Percentiles rank a stretch among this genome's conserved stretches.
Conservation (phyloP, 1,140 invertebrate species). For the Plectrocnemia conspersa region DNA sequence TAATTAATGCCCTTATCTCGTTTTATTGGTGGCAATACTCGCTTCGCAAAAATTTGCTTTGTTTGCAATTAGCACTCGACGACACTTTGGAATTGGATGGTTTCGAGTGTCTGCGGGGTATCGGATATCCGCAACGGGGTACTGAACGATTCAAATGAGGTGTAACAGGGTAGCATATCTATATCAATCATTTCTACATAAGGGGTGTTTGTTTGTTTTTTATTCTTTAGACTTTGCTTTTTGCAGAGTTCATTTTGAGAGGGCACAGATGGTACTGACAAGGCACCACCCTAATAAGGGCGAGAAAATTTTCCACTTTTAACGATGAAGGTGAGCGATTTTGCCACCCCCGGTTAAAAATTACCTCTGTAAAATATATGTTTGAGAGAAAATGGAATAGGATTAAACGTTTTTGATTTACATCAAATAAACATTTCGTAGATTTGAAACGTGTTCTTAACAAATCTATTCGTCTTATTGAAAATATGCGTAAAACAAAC, state of each 20-base stretch:
- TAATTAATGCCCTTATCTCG: constrained; percentile 28
- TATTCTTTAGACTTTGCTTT: constrained; percentile 20
- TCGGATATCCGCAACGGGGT: constrained; percentile 13
- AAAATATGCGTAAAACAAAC: too few relatives aligned
- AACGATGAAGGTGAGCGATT: constrained; percentile 7
- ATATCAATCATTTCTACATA: constrained; percentile 34
- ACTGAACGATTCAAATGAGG: constrained; percentile 24
- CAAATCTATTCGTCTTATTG: too few relatives aligned
- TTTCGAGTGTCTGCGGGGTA: constrained; percentile 9
- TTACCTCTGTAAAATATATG: too few relatives aligned
- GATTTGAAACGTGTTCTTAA: too few relatives aligned
- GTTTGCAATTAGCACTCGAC: constrained; percentile 1
- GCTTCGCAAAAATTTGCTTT: constrained; percentile 4
- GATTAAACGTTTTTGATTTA: too few relatives aligned
- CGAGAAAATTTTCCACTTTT: constrained; percentile 7
- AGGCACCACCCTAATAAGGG: neutral
- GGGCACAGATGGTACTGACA: constrained; percentile 33
- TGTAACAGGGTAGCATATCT: constrained; percentile 17
- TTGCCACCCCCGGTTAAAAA: neutral
- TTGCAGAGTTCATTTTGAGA: constrained; percentile 30
- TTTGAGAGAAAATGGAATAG: too few relatives aligned
- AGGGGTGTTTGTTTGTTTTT: constrained; percentile 27
- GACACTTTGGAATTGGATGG: neutral
- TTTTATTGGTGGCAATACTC: constrained; percentile 7
- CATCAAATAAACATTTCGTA: too few relatives aligned